Evolutionary conservation across 1,140 invertebrate genomes (phyloP).

Genomic region (Zaprionus gabonicus): DNA sequence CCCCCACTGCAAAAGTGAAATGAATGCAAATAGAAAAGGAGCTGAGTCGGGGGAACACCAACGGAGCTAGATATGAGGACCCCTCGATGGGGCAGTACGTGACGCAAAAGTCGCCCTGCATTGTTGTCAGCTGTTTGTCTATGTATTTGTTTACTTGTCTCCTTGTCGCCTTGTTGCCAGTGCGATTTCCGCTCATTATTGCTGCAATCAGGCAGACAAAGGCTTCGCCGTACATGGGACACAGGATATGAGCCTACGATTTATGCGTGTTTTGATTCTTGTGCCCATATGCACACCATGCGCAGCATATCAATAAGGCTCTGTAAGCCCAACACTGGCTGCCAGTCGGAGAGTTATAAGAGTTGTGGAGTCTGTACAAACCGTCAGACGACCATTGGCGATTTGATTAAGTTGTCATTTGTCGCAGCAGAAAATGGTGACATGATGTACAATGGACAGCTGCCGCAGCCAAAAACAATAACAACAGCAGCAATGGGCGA

Average conservation of each 20-base stretch:
- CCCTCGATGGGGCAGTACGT: slow-evolving; percentile 25
- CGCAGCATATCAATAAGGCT: slow-evolving; percentile 68
- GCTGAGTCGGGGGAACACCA: neutral
- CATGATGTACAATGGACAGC: slow-evolving; percentile 38
- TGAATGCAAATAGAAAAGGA: slow-evolving; percentile 55
- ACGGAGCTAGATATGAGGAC: slow-evolving; percentile 1
- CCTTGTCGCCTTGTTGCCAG: slow-evolving; percentile 56
- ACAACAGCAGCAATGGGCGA: neutral
- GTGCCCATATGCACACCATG: slow-evolving; percentile 64
- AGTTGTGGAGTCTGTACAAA: slow-evolving; percentile 50
- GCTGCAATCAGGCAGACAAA: slow-evolving; percentile 67
- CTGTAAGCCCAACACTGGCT: neutral
- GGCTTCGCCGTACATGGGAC: slow-evolving; percentile 29
- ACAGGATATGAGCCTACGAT: slow-evolving; percentile 44
- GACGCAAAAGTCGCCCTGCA: slow-evolving; percentile 35
- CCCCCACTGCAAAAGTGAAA: slow-evolving; percentile 42
- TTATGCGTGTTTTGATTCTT: slow-evolving; percentile 77
- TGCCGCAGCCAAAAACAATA: slow-evolving; percentile 35
- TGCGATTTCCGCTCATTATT: slow-evolving; percentile 77
- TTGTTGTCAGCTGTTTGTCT: slow-evolving; percentile 49
- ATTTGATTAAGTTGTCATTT: slow-evolving; percentile 79
- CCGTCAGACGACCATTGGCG: slow-evolving; percentile 60
- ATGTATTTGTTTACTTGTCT: slow-evolving; percentile 11
- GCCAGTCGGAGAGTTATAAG: slow-evolving; percentile 43
- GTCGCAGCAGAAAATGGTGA: slow-evolving; percentile 39